Conservation (phyloP, 2,888 invertebrate genomes). For the Chalcosyrphus nemorum region DNA sequence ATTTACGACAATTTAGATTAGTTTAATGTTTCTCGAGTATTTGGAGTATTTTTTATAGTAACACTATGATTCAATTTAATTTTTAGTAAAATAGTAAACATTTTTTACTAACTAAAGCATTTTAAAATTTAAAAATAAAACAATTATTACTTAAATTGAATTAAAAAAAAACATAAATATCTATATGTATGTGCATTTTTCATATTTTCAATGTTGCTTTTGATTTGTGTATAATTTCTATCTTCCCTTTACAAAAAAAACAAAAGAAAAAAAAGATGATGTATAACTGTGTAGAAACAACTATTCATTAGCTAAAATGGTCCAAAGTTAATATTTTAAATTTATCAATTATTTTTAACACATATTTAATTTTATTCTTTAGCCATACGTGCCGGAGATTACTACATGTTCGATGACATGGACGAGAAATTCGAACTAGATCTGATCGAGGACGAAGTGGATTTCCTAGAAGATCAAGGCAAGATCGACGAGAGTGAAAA, state of each 20-base stretch:
- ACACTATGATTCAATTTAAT: no score
- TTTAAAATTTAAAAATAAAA: no score
- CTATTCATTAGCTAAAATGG: conserved; percentile 13
- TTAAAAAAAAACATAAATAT: not conserved
- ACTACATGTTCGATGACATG: conserved; percentile 99
- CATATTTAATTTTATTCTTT: not conserved
- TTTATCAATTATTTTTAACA: not conserved
- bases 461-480: conserved; percentile 80
- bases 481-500: conserved; percentile 80
- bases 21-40: no score
- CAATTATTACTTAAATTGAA: not conserved
- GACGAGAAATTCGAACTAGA: conserved; percentile 90
- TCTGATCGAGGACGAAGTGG: conserved; percentile 85
- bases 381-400: conserved; percentile 99
- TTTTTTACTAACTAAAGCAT: no score
- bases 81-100: no score
- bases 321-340: not conserved
- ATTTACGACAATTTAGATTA: no score
- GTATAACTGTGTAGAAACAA: conserved; percentile 47
- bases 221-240: conserved; percentile 23
- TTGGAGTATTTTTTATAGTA: no score
- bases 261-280: not conserved
- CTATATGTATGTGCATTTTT: conserved; percentile 65
- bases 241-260: conserved; percentile 13
- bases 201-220: conserved; percentile 28